Evolutionary conservation across 2,113 vertebrate species (phyloP), one percentile per base, ranked within the genome.

Genomic region (Stegastes partitus): DNA sequence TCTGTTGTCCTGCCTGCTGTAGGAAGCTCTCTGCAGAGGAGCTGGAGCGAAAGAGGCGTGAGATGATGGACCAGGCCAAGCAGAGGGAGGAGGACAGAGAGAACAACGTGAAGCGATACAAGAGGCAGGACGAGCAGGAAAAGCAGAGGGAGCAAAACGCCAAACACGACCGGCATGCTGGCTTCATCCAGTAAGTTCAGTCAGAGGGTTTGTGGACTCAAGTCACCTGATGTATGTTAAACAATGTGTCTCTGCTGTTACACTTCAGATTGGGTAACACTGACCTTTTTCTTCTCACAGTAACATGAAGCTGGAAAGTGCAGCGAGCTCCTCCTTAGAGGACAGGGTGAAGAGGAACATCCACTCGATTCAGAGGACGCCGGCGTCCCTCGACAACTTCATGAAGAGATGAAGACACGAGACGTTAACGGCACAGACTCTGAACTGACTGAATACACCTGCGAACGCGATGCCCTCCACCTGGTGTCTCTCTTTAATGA

Each of bases 301-400:
- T 49, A 92, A 96, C 47, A 94, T 99, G 91, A 99, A 98, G 83
- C 92, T 99, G 21, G 96, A 99, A 64, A 99, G 98, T 0, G 96
- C 97, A 0, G 91, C 96, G 11, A 95, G 94, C 1, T 99, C 97
- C 2, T 96, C 94, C 0, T 74, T 99, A 28, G 98, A 99, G 79
- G 98, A 99, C 31, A 83, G 98, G 5, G 96, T 99, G 50, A 99
- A 98, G 73, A 95, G 98, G 68, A 99, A 99, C 18, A 97, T 99
- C 91, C 95, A 99, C 92, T 97, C 96, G 69, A 95, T 99, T 4
- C 98, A 99, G 90, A 96, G 98, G 67, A 99, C 97, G 0, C 84
- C 97, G 0, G 93, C 95, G 0, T 96, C 97, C 11, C 65, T 98
- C 87, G 97, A 99, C 66, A 98, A 96, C 93, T 99, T 99, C 5